A percentile compares a stretch with the other conserved stretches of the same genome.
Conservation (phyloP, 1,140 invertebrate genomes). For the Forficula auricularia region DNA sequence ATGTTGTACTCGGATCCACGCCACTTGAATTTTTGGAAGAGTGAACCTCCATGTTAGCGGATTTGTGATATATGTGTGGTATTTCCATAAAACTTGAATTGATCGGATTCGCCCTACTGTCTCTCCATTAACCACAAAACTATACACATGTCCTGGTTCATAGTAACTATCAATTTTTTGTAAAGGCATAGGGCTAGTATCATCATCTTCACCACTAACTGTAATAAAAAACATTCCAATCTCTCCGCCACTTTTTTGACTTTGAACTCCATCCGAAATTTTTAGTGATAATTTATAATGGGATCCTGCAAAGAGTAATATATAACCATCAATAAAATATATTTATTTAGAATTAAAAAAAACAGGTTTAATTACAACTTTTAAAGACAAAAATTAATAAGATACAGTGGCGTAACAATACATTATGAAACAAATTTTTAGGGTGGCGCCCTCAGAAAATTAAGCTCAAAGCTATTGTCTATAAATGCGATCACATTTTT, state of each 20-base stretch:
- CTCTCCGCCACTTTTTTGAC: conserved; percentile 54
- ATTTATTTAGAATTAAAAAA: conserved; percentile 6
- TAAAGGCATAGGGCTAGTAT: conserved; percentile 25
- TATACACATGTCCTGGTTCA: conserved; percentile 51
- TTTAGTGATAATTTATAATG: conserved; percentile 57
- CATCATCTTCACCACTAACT: conserved; percentile 39
- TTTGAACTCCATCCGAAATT: conserved; percentile 52
- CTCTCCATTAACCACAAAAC: conserved; percentile 43
- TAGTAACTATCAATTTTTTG: conserved; percentile 34
- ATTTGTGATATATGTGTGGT: conserved; percentile 56
- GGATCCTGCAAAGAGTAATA: conserved; percentile 33
- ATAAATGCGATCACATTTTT: no score
- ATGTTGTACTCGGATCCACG: conserved; percentile 44
- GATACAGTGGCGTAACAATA: no score
- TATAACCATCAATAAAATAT: conserved; percentile 3
- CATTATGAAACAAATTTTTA: no score
- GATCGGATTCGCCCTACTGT: conserved; percentile 41
- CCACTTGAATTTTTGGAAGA: conserved; percentile 48
- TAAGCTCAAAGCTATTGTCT: no score
- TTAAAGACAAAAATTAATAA: no score
- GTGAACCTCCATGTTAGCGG: conserved; percentile 64
- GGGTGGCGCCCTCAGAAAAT: no score
- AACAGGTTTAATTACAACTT: no score
- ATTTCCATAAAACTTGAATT: conserved; percentile 56
- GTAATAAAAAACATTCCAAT: conserved; percentile 50